Conservation (phyloP, 2,888 invertebrate genomes). For the Rotaria sp. region DNA sequence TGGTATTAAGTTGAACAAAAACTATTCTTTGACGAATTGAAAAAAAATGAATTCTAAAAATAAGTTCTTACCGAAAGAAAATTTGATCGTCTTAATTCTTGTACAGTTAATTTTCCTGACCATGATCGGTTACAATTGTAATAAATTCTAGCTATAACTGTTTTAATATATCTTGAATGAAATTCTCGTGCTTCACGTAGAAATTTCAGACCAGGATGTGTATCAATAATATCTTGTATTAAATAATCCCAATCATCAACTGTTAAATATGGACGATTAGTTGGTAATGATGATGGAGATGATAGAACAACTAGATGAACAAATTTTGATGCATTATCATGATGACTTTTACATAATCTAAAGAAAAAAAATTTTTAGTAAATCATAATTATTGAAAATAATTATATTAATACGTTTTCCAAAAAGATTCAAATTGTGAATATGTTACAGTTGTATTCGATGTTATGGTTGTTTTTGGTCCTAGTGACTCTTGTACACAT, state of each 20-base stretch:
- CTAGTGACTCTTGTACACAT: background rate
- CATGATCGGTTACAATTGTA: conserved; percentile 93
- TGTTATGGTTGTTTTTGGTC: background rate
- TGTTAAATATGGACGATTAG: background rate
- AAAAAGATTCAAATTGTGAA: conserved; percentile 17
- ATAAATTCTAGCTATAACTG: conserved; percentile 93
- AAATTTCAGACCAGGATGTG: conserved; percentile 92
- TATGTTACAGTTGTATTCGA: background rate
- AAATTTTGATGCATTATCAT: conserved; percentile 18
- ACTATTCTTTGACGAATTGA: too few relatives aligned
- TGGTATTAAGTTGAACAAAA: too few relatives aligned
- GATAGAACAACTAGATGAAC: background rate
- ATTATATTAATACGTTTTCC: background rate
- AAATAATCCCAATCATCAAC: conserved; percentile 49
- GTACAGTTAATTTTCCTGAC: conserved; percentile 80
- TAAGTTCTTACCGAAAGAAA: conserved; percentile 62
- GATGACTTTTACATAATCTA: background rate
- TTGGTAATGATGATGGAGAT: background rate
- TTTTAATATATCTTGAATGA: conserved; percentile 95
- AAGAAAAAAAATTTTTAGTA: background rate
- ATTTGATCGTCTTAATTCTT: conserved; percentile 82
- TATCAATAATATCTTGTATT: conserved; percentile 83
- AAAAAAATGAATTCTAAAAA: too few relatives aligned
- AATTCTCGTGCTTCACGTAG: conserved; percentile 95
- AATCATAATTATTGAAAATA: background rate